Base-by-base conservation (phyloP, 2,888 invertebrate genomes). In the Eupsilia transversa region DNA sequence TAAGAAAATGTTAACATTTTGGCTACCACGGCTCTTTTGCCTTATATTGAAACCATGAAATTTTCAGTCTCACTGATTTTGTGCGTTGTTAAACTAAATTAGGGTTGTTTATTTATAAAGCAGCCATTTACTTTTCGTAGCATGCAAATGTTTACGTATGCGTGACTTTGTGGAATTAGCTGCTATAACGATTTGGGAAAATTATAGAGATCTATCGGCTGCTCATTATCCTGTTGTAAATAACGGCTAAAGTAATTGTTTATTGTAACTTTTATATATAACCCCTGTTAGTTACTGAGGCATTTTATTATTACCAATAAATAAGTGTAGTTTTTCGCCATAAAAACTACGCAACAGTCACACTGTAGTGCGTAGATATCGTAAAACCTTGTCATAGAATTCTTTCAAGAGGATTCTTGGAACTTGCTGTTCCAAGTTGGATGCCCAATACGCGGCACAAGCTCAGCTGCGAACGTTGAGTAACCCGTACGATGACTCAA, bases 81-180 rank as follows among this genome's bases (percentile, higher is more conserved):
- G 68, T 78, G 38, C 46, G 59, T 71, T 83, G 46, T 79, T 79
- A 64, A 35, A 67, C 67, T 35, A 80, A 83, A 80, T 72, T 66
- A 69, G 30, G 60, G 75, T 84, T 80, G 70, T 75, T 80, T 84
- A 71, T 84, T 80, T 80, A 61, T 66, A 66, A 82, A 69, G 27
- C 72, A 61, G 35, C 57, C 60, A 69, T 59, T 82, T 74, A 54
- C 52, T 69, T 83, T 80, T 52, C 49, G 61, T 84, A 43, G 35
- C 84, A 84, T 80, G 82, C 80, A 59, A 84, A 75, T 68, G 68
- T 83, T 81, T 72, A 78, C 14, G 27, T 69, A 54, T 84, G 84
- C 82, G 82, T 82, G 82, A 80, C 84, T 84, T 52, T 43, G 71
- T 69, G 49, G 67, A 72, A 82, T 82, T 80, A 84, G 41, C 46